Base-by-base conservation (phyloP, 2,113 vertebrate genomes). In the Xenopus borealis region DNA sequence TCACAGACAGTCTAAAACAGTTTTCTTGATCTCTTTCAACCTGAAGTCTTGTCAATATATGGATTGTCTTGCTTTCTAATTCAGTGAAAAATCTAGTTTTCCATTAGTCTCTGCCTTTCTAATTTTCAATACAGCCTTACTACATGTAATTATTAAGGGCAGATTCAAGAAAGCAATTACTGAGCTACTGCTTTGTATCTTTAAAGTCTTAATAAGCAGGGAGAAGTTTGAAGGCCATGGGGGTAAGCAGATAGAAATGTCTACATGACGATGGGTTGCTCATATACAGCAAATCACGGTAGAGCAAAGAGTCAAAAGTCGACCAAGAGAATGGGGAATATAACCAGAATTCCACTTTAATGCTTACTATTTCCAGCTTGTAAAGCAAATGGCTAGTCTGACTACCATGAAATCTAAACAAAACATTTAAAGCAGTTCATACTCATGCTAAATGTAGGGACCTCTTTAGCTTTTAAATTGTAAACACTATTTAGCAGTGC, bases 31-130 rank as follows among this genome's bases (percentile, higher is more conserved):
- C 93, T 91, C 89, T 91, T 94, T 92, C 89, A 91, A 89, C 88
- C 90, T 97, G 96, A 98, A 94, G 93, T 93, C 91, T 98, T 91
- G 95, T 98, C 96, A 96, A 98, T 98, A 98, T 96, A 97, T 96
- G 82, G 96, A 98, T 98, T 91, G 88, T 88, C 87, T 87, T 89
- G 90, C 91, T 89, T 94, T 94, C 95, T 95, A 95, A 96, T 98
- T 98, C 94, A 96, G 94, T 94, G 94, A 95, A 97, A 98, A 97
- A 98, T 96, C 94, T 97, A 95, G 95, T 98, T 98, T 98, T 97
- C 95, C 94, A 98, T 98, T 95, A 95, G 94, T 94, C 94, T 94
- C 90, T 94, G 93, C 92, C 92, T 91, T 89, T 90, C 90, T 93
- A 91, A 93, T 93, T 90, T 92, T 90, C 90, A 17, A 91, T 88